Percentiles rank a stretch among this genome's conserved stretches.
phyloP scores from a whole-genome alignment of 2,113 vertebrate species.

The Cairina moschata region DNA sequence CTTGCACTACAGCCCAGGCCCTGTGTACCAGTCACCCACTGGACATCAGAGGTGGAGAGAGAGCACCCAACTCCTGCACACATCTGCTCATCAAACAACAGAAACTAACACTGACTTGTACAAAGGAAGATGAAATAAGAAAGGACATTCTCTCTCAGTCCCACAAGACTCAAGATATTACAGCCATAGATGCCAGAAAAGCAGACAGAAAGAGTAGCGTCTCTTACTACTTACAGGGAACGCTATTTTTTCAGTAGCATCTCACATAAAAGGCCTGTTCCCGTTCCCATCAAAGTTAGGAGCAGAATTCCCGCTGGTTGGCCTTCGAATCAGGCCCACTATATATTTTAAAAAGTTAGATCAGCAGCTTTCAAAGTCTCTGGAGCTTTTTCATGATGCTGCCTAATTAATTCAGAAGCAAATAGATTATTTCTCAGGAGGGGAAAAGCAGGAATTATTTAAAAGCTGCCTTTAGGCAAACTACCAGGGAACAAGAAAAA shows the following conservation, averaged over 20 bases:
- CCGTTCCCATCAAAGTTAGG: neutral
- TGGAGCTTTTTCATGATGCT: conserved; percentile 42
- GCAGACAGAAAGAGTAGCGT: neutral
- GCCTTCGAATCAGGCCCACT: neutral
- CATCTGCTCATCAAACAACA: neutral
- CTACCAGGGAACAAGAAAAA: conserved; percentile 69
- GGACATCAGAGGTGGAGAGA: neutral
- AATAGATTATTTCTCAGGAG: conserved; percentile 66
- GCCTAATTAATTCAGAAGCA: conserved; percentile 68
- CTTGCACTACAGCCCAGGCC: neutral
- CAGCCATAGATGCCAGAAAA: neutral
- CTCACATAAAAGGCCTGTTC: neutral
- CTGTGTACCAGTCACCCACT: neutral
- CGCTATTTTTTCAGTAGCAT: neutral
- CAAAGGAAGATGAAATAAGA: neutral
- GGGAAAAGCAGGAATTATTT: conserved; percentile 68
- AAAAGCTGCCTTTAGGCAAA: conserved; percentile 72
- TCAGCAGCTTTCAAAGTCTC: conserved; percentile 51
- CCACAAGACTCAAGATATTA: neutral
- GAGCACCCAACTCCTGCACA: neutral
- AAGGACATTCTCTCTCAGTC: neutral
- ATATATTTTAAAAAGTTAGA: conserved; percentile 12
- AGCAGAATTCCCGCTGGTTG: neutral
- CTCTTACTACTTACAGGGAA: neutral
- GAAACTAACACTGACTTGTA: neutral